phyloP scores from a whole-genome alignment of 1,140 invertebrate species.

The Lepidostoma basale region DNA sequence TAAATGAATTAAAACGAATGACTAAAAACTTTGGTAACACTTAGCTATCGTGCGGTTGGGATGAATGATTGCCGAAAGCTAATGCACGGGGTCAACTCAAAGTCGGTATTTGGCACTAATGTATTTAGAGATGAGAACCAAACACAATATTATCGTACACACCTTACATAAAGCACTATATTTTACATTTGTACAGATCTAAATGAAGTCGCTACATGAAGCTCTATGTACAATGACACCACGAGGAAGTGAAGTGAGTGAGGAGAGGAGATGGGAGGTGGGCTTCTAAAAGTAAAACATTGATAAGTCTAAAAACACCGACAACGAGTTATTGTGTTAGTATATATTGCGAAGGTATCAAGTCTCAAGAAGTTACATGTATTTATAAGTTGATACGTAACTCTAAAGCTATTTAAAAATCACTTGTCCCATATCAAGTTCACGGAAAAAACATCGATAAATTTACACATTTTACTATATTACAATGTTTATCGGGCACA shows the following conservation, averaged over 20 bases:
- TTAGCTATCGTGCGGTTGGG: too few relatives aligned
- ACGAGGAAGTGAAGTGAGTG: background rate
- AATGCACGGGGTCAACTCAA: too few relatives aligned
- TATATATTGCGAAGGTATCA: conserved; percentile 18
- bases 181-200: conserved; percentile 14
- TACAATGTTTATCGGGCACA: conserved; percentile 42
- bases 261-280: too few relatives aligned
- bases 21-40: too few relatives aligned
- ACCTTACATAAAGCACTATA: background rate
- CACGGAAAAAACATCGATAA: conserved; percentile 6
- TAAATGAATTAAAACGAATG: too few relatives aligned
- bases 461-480: conserved; percentile 29
- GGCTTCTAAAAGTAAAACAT: background rate
- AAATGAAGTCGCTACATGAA: conserved; percentile 9
- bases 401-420: conserved; percentile 14
- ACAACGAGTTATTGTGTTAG: conserved; percentile 13
- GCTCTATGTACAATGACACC: background rate
- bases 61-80: too few relatives aligned
- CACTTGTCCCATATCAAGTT: conserved; percentile 1
- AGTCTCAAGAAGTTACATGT: conserved; percentile 18
- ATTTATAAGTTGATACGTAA: background rate
- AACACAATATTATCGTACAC: background rate
- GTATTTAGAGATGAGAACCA: background rate
- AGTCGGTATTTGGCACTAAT: conserved; percentile 21
- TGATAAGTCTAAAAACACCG: conserved; percentile 16